Percentiles rank a stretch among this genome's conserved stretches.
These are phyloP conservation scores for Scopus umbretta DNA, from an alignment of 2,113 vertebrate species.

Conservation along the genomic window DNA sequence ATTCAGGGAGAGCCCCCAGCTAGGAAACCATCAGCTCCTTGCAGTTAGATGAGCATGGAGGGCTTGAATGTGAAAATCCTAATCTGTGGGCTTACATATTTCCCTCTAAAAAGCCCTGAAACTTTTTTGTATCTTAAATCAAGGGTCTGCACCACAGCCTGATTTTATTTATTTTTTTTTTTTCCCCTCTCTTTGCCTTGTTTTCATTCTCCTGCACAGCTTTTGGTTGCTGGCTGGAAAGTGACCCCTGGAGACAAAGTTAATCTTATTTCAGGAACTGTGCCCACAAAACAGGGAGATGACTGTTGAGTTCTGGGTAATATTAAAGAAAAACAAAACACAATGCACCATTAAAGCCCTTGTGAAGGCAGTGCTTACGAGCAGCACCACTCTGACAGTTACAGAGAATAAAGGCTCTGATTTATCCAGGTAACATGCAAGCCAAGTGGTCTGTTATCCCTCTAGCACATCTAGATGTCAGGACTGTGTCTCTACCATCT, in stretches of 20 bases:
- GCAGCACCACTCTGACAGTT: neutral
- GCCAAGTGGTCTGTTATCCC: neutral
- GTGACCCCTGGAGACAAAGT: conserved; percentile 28
- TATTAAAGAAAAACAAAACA: neutral
- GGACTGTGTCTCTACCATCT: neutral
- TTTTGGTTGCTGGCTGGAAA: conserved; percentile 27
- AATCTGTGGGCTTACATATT: neutral
- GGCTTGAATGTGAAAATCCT: neutral
- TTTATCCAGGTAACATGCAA: neutral
- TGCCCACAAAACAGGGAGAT: neutral
- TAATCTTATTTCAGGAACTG: conserved; percentile 44
- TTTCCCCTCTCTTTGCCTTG: neutral
- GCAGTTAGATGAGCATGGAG: neutral
- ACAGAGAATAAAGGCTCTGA: neutral
- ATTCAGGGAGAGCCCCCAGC: accelerated
- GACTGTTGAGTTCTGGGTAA: conserved; percentile 1
- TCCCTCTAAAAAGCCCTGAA: neutral
- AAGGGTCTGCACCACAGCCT: neutral
- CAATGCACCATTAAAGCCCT: neutral
- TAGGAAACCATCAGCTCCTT: neutral
- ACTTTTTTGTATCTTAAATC: neutral
- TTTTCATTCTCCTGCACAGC: neutral
- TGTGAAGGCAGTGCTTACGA: neutral
- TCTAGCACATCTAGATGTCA: neutral
- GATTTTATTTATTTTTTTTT: neutral